These are phyloP conservation scores for Pelusios castaneus DNA, from an alignment of 2,113 vertebrate species.

Conservation along the genomic window DNA sequence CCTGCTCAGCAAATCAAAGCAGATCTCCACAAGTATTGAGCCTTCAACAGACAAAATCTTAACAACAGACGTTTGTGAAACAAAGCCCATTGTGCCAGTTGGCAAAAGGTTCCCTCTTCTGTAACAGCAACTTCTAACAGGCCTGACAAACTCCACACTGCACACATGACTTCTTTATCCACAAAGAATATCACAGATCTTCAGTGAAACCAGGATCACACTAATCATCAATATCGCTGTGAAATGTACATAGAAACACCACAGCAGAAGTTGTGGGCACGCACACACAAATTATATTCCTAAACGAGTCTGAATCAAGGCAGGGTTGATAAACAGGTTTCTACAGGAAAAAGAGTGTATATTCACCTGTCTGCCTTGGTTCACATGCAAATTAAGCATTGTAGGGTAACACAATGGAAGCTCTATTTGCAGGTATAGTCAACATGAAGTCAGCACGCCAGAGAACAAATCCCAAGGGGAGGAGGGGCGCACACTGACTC, in stretches of 20 bases:
- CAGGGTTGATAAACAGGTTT: neutral
- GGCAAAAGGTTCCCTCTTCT: neutral
- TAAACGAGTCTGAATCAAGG: neutral
- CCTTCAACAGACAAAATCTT: neutral
- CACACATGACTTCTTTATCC: neutral
- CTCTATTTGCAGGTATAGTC: neutral
- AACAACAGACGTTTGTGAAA: neutral
- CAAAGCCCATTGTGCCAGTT: neutral
- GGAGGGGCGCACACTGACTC: neutral
- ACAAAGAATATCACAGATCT: neutral
- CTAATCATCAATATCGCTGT: neutral
- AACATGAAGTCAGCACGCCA: neutral
- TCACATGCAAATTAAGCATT: neutral
- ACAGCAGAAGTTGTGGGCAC: neutral
- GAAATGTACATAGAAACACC: neutral
- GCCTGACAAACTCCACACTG: neutral
- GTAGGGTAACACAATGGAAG: neutral
- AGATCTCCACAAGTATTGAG: neutral
- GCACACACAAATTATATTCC: neutral
- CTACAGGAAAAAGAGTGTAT: neutral
- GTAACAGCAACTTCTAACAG: neutral
- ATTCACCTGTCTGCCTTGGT: neutral
- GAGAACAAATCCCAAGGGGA: neutral
- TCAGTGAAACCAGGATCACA: neutral
- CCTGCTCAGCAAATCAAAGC: conserved; percentile 46